Evolutionary conservation across 2,888 invertebrate species (phyloP).

Genomic region (Hypsopygia costalis): DNA sequence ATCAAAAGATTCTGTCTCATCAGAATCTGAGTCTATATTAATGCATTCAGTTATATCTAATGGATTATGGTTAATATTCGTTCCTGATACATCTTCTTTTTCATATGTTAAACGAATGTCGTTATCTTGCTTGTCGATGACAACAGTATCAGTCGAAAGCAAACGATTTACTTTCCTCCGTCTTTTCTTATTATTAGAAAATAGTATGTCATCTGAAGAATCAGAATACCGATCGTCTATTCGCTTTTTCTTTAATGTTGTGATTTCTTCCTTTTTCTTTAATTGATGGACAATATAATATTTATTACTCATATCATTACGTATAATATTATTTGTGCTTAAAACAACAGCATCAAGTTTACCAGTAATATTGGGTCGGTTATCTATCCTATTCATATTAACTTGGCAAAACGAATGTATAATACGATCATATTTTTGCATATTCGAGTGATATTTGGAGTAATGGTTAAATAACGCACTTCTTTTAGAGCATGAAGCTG

Average conservation of each 20-base stretch:
- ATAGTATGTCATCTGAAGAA: constrained; percentile 23
- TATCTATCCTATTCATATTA: constrained; percentile 41
- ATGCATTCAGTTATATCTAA: constrained; percentile 37
- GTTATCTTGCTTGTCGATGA: constrained; percentile 20
- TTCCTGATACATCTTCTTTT: not conserved
- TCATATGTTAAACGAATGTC: constrained; percentile 3
- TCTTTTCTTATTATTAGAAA: constrained; percentile 17
- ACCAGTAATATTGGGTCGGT: constrained; percentile 45
- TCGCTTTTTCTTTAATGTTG: constrained; percentile 18
- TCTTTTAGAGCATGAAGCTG: constrained; percentile 8
- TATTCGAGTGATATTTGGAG: constrained; percentile 6
- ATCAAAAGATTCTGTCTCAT: constrained; percentile 21
- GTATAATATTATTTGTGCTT: constrained; percentile 38
- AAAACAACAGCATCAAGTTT: constrained; percentile 38
- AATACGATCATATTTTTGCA: constrained; percentile 32
- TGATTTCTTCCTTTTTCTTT: not conserved
- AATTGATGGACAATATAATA: constrained; percentile 39
- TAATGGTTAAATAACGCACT: constrained; percentile 9
- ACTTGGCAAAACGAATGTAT: constrained; percentile 41
- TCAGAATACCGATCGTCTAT: constrained; percentile 7
- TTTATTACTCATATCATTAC: constrained; percentile 24
- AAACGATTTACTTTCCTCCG: constrained; percentile 30
- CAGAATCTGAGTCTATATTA: constrained; percentile 47
- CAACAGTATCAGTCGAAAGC: constrained; percentile 28
- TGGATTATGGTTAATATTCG: constrained; percentile 5